Evolutionary conservation across 2,888 invertebrate genomes (phyloP).

Genomic region (Luperina nickerlii): DNA sequence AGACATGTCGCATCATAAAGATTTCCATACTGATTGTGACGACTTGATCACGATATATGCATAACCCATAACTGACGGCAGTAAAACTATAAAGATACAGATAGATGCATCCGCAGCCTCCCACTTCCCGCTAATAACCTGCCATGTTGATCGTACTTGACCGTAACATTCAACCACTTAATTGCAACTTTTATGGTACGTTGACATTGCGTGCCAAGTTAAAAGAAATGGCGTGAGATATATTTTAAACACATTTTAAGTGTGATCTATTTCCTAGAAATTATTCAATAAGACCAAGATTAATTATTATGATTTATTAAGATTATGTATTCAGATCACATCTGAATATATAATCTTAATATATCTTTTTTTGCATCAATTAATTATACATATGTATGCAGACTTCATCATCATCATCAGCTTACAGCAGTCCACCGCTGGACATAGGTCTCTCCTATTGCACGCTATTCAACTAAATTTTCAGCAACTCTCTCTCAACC

Average conservation of each 20-base stretch:
- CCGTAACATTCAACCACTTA: conserved; percentile 81
- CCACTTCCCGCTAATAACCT: conserved; percentile 34
- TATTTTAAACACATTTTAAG: neutral
- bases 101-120: conserved; percentile 42
- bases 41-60: neutral
- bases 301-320: too few species aligned
- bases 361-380: neutral
- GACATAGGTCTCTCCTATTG: too few species aligned
- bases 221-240: conserved; percentile 52
- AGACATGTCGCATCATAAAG: neutral
- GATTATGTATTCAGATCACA: neutral
- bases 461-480: neutral
- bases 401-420: neutral
- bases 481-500: neutral
- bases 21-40: neutral
- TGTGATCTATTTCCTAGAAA: neutral
- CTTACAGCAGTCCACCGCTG: neutral
- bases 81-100: conserved; percentile 8
- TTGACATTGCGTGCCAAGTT: conserved; percentile 69
- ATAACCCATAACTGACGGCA: neutral
- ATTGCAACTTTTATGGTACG: conserved; percentile 72
- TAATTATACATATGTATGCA: neutral
- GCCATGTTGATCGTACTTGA: conserved; percentile 71
- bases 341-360: neutral
- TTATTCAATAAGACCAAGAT: neutral